Base-by-base conservation (phyloP, 2,888 invertebrate species). In the Melieria crassipennis region DNA sequence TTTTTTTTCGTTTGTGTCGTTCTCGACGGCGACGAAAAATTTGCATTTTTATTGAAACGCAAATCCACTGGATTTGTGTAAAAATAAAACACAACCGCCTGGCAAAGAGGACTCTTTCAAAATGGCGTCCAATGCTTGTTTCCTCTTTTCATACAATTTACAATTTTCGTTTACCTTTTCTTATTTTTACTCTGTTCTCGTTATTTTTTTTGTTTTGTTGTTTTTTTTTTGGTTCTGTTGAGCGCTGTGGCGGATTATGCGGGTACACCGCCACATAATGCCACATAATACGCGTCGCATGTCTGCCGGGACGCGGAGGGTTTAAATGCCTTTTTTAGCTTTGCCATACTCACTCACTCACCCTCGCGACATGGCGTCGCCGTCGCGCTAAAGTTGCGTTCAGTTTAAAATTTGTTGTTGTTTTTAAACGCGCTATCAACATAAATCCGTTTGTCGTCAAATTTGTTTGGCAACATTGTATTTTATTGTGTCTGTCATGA, bases 1-100 rank as follows among this genome's bases (percentile, higher is more conserved):
- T 30, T 30, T 30, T 30, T 30, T 30, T 30, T 30, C 30, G 30
- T 30, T 30, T 30, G 30, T 30, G 30, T 30, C 30, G 30, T 30
- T 30, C 30, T 30, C 30, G 30, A 30, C 30, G 69, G 69, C 63
- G 61, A 55, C 62, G 61, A 65, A 66, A 72, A 81, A 85, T 85
- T 85, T 83, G 83, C 85, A 85, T 85, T 83, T 85, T 85, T 85
- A 85, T 85, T 85, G 84, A 84, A 85, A 85, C 83, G 79, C 81
- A 85, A 85, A 85, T 82, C 85, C 84, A 81, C 78, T 79, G 84
- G 85, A 83, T 84, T 85, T 84, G 77, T 80, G 76, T 65, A 55
- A 42, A 60, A 65, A 70, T 77, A 81, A 81, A 79, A 77, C 52
- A 45, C 45, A 61, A 10, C 4, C 57, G 11, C 5, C 46, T 2